Conservation (phyloP, 2,113 vertebrate species). For the Circaetus gallicus region DNA sequence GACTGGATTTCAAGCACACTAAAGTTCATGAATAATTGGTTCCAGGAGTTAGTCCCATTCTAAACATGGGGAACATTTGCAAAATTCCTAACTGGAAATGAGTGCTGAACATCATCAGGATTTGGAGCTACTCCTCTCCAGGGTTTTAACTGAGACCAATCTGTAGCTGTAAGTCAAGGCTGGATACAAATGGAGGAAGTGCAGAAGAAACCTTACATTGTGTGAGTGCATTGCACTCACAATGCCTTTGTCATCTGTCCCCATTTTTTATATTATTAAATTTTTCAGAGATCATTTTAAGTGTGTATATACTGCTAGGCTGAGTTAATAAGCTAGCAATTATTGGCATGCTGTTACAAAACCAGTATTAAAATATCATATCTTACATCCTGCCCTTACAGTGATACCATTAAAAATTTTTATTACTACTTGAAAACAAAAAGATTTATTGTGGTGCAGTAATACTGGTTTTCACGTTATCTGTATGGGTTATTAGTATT, state of each 20-base stretch:
- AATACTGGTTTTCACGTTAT: background rate
- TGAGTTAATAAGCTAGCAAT: background rate
- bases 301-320: background rate
- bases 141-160: background rate
- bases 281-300: background rate
- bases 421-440: background rate
- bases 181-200: background rate
- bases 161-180: background rate
- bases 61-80: background rate
- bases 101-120: constrained; percentile 11
- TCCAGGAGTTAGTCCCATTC: background rate
- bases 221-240: background rate
- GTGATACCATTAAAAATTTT: background rate
- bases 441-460: background rate
- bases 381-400: background rate
- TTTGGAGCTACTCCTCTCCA: background rate
- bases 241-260: background rate
- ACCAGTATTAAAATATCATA: background rate
- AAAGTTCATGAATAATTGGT: background rate
- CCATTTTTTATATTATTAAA: background rate
- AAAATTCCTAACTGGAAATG: constrained; percentile 26
- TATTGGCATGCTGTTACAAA: background rate
- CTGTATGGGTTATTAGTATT: background rate
- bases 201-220: background rate
- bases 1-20: background rate